A percentile compares a stretch with the other conserved stretches of the same genome.
Evolutionary conservation across 2,113 vertebrate species (phyloP).

Genomic region (Pholis gunnellus): DNA sequence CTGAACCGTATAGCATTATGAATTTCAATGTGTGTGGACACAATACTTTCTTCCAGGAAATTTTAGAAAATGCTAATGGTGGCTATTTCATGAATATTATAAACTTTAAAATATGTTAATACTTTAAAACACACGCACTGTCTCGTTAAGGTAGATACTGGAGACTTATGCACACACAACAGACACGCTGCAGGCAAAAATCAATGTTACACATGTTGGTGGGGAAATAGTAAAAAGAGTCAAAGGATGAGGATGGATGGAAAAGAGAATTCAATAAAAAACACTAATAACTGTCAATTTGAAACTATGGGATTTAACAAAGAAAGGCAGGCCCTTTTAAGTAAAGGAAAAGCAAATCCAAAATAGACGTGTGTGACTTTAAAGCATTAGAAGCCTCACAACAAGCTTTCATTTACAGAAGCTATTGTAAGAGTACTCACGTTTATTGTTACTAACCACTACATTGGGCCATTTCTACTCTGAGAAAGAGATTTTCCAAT

Average conservation of each 20-base stretch:
- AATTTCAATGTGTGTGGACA: conserved; percentile 15
- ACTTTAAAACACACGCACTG: neutral
- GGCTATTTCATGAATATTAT: conserved; percentile 21
- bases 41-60: neutral
- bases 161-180: neutral
- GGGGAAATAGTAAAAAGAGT: neutral
- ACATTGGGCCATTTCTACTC: neutral
- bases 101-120: conserved; percentile 12
- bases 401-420: neutral
- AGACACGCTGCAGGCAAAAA: neutral
- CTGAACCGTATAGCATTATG: conserved; percentile 18
- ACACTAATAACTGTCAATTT: neutral
- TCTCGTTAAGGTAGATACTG: neutral
- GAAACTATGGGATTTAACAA: neutral
- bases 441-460: neutral
- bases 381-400: neutral
- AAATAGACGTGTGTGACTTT: neutral
- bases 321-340: neutral
- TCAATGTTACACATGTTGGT: neutral
- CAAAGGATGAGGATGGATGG: neutral
- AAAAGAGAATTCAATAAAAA: neutral
- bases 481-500: neutral
- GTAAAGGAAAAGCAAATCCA: neutral
- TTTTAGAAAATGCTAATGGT: conserved; percentile 2
- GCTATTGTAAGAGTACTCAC: no score